Evolutionary conservation across 2,113 vertebrate genomes (phyloP).

Genomic region (Pampusana beccarii): DNA sequence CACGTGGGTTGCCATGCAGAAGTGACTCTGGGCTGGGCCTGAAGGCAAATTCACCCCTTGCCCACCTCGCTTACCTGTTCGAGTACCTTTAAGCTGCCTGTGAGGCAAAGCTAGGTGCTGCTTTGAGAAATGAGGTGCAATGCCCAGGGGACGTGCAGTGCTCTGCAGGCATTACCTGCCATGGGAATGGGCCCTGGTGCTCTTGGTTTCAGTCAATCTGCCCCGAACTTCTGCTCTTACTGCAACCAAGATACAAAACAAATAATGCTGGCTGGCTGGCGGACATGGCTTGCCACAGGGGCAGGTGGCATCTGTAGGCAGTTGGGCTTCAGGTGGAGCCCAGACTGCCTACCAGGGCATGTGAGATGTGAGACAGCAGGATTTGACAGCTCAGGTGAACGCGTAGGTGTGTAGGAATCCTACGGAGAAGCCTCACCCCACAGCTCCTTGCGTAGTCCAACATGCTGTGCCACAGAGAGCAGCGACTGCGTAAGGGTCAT

Average conservation of each 20-base stretch:
- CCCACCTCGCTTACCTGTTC: background rate
- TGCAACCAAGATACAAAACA: background rate
- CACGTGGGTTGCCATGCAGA: background rate
- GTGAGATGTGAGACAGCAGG: background rate
- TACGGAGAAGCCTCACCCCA: background rate
- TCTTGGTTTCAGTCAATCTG: rapidly evolving
- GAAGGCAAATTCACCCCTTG: background rate
- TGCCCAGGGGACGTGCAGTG: rapidly evolving
- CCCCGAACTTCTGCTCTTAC: background rate
- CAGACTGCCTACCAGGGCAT: background rate
- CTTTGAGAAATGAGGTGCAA: background rate
- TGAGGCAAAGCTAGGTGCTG: background rate
- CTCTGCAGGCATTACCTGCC: background rate
- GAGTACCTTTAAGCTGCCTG: background rate
- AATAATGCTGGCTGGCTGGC: background rate
- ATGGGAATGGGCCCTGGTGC: background rate
- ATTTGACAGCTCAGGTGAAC: background rate
- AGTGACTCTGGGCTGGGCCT: background rate
- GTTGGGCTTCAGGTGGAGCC: background rate
- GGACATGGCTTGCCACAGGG: background rate
- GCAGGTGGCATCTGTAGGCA: background rate
- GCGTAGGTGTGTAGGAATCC: background rate
- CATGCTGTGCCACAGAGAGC: background rate
- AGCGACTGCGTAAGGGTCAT: rapidly evolving
- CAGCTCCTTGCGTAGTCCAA: background rate